phyloP scores from a whole-genome alignment of 2,888 invertebrate species.

The Catocala sponsa region DNA sequence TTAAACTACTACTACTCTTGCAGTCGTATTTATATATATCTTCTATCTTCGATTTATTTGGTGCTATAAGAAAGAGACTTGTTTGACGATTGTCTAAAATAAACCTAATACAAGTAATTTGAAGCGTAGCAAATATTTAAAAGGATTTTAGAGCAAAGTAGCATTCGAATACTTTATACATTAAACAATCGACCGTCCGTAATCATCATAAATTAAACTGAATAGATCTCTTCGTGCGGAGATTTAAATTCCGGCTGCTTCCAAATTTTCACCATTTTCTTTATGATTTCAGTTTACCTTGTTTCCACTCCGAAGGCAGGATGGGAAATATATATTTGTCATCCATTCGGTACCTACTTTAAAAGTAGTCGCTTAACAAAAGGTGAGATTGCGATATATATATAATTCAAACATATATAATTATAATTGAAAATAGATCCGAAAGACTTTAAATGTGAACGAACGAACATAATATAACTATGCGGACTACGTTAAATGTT shows the following conservation, averaged over 20 bases:
- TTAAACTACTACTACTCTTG: too few species aligned
- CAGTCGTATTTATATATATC: too few species aligned
- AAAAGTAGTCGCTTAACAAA: too few species aligned
- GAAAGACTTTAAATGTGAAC: too few species aligned
- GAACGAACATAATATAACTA: too few species aligned
- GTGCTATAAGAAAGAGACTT: too few species aligned
- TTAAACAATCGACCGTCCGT: conserved; percentile 18
- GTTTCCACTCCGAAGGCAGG: conserved; percentile 10
- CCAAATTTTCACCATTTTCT: conserved; percentile 14
- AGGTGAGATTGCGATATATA: too few species aligned
- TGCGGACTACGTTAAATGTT: too few species aligned
- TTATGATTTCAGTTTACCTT: conserved; percentile 19
- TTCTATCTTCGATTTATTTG: too few species aligned
- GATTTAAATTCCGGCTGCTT: conserved; percentile 13
- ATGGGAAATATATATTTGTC: conserved; percentile 1
- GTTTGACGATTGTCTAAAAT: not conserved
- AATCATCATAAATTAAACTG: conserved; percentile 35
- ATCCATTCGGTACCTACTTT: too few species aligned
- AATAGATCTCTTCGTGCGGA: conserved; percentile 26
- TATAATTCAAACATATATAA: too few species aligned
- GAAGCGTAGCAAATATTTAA: not conserved
- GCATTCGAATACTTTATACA: conserved; percentile 18
- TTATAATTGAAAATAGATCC: too few species aligned
- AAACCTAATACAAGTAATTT: not conserved
- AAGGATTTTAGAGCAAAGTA: conserved; percentile 11